A percentile compares a stretch with the other conserved stretches of the same genome.
These are phyloP conservation scores for Pan troglodytes DNA, from an alignment of 2,113 vertebrate species.

Conservation along the genomic window NHGRI_mPanTro3-v2.1_pri NC_072414.2:55940001-55940500, in stretches of 20 bases:
- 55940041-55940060: accelerated
- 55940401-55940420: background rate
- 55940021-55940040: background rate
- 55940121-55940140: background rate
- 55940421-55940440: background rate
- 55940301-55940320: background rate
- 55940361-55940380: background rate
- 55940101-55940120: background rate
- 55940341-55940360: background rate
- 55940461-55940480: background rate
- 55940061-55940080: background rate
- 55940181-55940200: background rate
- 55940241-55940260: background rate
- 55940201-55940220: background rate
- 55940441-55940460: background rate
- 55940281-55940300: background rate
- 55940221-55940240: background rate
- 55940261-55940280: background rate
- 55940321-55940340: background rate
- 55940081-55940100: background rate
- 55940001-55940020: background rate
- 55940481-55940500: background rate
- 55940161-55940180: background rate
- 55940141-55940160: background rate
- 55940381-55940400: background rate